Conservation (phyloP, 2,113 vertebrate species). For the Paracanthobrama guichenoti region DNA sequence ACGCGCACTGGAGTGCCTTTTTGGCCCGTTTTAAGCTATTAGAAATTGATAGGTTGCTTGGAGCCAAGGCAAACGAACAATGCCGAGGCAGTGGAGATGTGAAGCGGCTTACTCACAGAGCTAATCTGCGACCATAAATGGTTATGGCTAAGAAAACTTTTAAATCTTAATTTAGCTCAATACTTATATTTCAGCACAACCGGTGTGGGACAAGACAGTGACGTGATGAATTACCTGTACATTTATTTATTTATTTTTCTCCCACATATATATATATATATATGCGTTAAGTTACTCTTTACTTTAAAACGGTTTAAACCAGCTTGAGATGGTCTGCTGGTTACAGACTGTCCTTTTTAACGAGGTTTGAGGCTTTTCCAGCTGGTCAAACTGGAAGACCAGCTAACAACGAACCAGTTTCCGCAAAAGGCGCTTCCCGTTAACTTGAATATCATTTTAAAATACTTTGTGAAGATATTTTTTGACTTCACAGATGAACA, state of each 20-base stretch:
- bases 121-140: neutral
- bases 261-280: too few relatives aligned
- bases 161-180: neutral
- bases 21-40: neutral
- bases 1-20: neutral
- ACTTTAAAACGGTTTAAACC: neutral
- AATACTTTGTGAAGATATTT: neutral
- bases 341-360: neutral
- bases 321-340: neutral
- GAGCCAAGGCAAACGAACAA: slow-evolving; percentile 3
- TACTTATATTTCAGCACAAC: neutral
- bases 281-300: neutral
- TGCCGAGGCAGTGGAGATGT: neutral
- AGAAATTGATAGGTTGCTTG: neutral
- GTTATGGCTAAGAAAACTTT: neutral
- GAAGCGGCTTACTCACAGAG: neutral
- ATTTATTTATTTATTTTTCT: too few relatives aligned
- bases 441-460: neutral
- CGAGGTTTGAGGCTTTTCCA: neutral
- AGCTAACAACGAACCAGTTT: neutral
- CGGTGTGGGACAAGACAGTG: neutral
- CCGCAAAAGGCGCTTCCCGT: neutral
- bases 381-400: neutral
- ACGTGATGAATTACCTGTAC: neutral
- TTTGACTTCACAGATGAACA: neutral